Conservation (phyloP, 2,888 invertebrate genomes). For the Eurois occulta region DNA sequence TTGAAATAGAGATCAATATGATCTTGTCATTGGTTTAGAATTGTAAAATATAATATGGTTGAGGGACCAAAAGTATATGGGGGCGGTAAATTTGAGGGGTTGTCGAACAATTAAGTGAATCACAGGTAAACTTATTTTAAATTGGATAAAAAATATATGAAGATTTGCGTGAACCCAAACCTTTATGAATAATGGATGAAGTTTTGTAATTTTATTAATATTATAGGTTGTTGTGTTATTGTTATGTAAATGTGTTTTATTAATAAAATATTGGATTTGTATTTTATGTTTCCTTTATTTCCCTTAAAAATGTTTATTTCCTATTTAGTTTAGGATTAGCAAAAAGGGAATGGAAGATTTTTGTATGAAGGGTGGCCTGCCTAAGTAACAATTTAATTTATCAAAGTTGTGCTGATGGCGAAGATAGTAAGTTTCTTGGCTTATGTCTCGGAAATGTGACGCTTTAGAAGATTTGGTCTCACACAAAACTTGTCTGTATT, state of each 20-base stretch:
- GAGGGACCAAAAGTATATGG: conserved; percentile 68
- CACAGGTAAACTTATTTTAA: conserved; percentile 86
- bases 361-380: too few species aligned
- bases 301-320: background rate
- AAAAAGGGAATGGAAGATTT: background rate
- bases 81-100: conserved; percentile 86
- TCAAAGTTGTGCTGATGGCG: too few species aligned
- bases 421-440: too few species aligned
- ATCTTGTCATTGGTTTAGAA: background rate
- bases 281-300: conserved; percentile 38
- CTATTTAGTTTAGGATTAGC: background rate
- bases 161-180: conserved; percentile 54
- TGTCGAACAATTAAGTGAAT: conserved; percentile 86
- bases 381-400: too few species aligned
- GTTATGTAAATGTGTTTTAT: conserved; percentile 45
- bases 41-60: conserved; percentile 57
- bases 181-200: conserved; percentile 57
- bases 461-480: too few species aligned
- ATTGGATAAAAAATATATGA: conserved; percentile 76
- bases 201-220: conserved; percentile 41
- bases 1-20: conserved; percentile 47
- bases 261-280: conserved; percentile 32
- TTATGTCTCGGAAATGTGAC: too few species aligned
- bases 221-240: conserved; percentile 14
- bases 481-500: too few species aligned